phyloP scores from a whole-genome alignment of 2,888 invertebrate species.

The Eupithecia abbreviata region DNA sequence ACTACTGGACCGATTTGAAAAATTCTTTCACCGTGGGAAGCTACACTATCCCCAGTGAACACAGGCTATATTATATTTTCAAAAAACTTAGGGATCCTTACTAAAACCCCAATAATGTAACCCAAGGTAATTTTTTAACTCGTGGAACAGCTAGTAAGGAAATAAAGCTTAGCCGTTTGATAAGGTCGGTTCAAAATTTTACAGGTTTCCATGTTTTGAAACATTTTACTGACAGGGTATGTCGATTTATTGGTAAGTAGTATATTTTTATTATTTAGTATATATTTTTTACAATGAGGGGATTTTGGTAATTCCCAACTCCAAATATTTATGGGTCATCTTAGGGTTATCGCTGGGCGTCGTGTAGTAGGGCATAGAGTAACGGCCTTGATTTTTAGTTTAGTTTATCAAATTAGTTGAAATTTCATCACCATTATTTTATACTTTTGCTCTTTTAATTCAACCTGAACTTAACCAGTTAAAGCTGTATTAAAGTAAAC shows the following conservation, averaged over 20 bases:
- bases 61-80: no score
- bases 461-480: background rate
- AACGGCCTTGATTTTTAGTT: constrained; percentile 1
- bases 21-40: no score
- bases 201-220: background rate
- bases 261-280: background rate
- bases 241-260: background rate
- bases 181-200: background rate
- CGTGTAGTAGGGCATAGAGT: constrained; percentile 1
- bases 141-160: no score
- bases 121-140: no score
- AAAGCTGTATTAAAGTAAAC: background rate
- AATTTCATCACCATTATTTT: background rate
- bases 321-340: background rate
- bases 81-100: no score
- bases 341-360: background rate
- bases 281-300: background rate
- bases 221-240: background rate
- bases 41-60: no score
- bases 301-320: background rate
- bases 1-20: no score
- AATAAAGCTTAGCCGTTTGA: no score
- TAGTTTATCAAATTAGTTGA: background rate
- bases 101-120: no score
- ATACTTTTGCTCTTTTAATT: background rate